Base-by-base conservation (phyloP, 2,888 invertebrate genomes). In the Neria commutata region DNA sequence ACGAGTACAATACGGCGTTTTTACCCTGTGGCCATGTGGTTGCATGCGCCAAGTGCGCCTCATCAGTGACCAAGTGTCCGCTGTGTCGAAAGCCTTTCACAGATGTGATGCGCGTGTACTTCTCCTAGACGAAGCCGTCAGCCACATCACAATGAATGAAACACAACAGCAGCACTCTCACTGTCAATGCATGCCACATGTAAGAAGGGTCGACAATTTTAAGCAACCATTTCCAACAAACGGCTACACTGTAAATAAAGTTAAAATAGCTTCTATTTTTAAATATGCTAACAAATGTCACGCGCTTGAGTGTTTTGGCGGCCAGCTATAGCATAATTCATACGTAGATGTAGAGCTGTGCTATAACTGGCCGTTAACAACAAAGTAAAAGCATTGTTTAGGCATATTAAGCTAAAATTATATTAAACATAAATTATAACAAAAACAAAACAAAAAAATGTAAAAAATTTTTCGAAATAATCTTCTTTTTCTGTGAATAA, bases 11-110 rank as follows among this genome's bases (percentile, higher is more conserved):
- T 68, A 91, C 96, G 62, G 91, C 94, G 70, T 96, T 98, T 84
- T 86, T 97, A 73, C 97, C 98, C 51, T 98, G 98, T 83, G 94
- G 95, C 65, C 98, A 98, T 84, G 90, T 96, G 73, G 91, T 95
- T 56, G 91, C 95, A 52, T 98, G 98, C 83, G 89, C 91, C 55
- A 90, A 91, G 75, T 98, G 98, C 85, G 94, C 95, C 42, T 88
- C 93, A 23, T 89, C 92, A 55, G 87, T 95, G 58, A 87, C 88
- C 69, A 89, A 87, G 71, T 97, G 97, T 82, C 94, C 95, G 40
- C 87, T 96, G 72, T 97, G 97, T 83, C 87, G 97, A 59, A 85
- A 88, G 72, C 85, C 85, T 54, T 89, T 93, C 70, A 85, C 86
- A 67, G 89, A 79, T 69, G 78, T 82, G 56, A 81, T 81, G 79